A percentile compares a stretch with the other conserved stretches of the same genome.
phyloP scores from a whole-genome alignment of 2,797 vertebrate genomes.

The Tauraco hartlaubi region DNA sequence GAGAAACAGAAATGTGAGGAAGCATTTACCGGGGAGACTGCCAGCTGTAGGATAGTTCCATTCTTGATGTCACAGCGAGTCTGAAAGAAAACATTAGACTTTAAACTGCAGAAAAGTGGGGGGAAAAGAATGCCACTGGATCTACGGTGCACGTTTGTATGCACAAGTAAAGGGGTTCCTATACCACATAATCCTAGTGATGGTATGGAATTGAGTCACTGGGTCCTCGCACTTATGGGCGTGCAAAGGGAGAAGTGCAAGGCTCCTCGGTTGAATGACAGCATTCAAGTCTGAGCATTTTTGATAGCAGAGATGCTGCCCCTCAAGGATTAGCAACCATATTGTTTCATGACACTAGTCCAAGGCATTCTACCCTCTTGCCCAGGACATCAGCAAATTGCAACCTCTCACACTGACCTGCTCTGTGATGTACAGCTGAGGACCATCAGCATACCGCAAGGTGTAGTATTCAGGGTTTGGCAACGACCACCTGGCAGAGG shows the following conservation, averaged over 20 bases:
- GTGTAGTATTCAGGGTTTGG: constrained; percentile 96
- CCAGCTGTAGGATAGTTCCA: constrained; percentile 95
- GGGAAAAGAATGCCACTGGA: neutral
- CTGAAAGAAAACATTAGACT: constrained; percentile 76
- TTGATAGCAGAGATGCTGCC: neutral
- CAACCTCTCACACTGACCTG: constrained; percentile 83
- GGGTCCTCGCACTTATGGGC: neutral
- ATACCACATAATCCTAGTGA: neutral
- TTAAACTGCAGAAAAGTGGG: neutral
- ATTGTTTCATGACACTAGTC: neutral
- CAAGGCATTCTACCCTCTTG: neutral
- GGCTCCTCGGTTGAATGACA: neutral
- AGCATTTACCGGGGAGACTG: constrained; percentile 91
- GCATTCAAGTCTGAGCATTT: neutral
- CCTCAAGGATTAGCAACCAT: neutral
- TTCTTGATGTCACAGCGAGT: constrained; percentile 97
- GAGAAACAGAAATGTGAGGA: neutral
- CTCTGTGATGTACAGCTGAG: constrained; percentile 98
- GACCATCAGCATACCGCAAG: constrained; percentile 94
- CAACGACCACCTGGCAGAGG: constrained; percentile 90
- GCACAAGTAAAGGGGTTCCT: neutral
- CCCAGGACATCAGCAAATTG: neutral
- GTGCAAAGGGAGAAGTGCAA: neutral
- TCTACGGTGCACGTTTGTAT: neutral
- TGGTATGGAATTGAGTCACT: neutral